phyloP scores from a whole-genome alignment of 2,888 invertebrate genomes.

The Anodontia alba region DNA sequence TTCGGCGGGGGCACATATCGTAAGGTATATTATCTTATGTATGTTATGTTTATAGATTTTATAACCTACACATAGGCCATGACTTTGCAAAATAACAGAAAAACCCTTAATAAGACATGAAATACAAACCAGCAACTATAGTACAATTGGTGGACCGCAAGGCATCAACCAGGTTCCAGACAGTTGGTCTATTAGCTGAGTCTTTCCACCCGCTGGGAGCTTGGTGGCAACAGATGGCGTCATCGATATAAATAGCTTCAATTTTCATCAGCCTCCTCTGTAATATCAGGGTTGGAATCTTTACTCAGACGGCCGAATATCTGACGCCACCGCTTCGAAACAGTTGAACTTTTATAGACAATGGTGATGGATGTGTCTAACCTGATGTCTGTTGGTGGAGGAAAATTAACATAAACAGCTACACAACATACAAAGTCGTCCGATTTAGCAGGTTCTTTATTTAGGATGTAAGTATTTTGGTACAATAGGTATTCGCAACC shows the following conservation, averaged over 20 bases:
- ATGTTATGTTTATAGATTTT: no score
- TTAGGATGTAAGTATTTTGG: no score
- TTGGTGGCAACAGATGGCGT: conserved; percentile 34
- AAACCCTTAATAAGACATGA: no score
- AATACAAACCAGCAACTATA: conserved; percentile 45
- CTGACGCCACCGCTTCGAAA: conserved; percentile 41
- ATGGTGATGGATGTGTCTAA: conserved; percentile 36
- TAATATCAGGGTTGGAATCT: conserved; percentile 25
- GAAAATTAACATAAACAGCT: no score
- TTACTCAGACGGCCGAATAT: conserved; percentile 19
- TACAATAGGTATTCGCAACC: no score
- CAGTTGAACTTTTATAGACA: conserved; percentile 31
- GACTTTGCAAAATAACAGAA: no score
- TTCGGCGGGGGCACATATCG: no score
- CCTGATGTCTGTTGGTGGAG: conserved; percentile 47
- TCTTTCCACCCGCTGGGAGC: conserved; percentile 46
- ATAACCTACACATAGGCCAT: no score
- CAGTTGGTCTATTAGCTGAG: conserved; percentile 14
- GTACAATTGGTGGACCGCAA: conserved; percentile 34
- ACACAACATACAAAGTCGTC: no score
- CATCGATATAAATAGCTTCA: conserved; percentile 36
- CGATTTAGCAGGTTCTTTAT: no score
- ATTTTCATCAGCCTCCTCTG: conserved; percentile 26
- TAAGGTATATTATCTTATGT: no score
- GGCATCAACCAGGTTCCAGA: conserved; percentile 53